These are phyloP conservation scores for Fragum fragum DNA, from an alignment of 2,888 invertebrate genomes.

Conservation along the genomic window DNA sequence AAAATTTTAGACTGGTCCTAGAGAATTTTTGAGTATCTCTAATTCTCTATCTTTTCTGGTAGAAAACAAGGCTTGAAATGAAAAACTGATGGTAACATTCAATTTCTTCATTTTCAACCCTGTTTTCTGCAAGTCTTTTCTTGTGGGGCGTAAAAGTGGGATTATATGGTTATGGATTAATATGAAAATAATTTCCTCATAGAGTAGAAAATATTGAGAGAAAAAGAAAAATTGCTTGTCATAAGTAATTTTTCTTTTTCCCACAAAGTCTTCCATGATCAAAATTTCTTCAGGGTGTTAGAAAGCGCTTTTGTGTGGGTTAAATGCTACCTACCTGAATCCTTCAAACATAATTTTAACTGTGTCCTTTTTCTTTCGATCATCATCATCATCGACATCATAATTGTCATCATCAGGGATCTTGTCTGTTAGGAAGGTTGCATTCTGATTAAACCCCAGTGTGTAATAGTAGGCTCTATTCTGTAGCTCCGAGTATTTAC, in stretches of 20 bases:
- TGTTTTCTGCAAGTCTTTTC: too few relatives aligned
- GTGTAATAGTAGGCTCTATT: conserved; percentile 71
- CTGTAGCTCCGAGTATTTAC: conserved; percentile 70
- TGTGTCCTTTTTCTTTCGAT: not conserved
- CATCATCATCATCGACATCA: conserved; percentile 13
- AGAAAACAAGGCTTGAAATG: too few relatives aligned
- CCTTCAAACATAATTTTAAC: conserved; percentile 21
- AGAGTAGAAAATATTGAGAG: not conserved
- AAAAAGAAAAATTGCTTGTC: not conserved
- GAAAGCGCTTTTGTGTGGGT: too few relatives aligned
- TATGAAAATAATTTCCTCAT: too few relatives aligned
- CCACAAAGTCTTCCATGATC: conserved; percentile 7
- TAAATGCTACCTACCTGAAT: not conserved
- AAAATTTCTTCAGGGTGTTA: too few relatives aligned
- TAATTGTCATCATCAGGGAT: conserved; percentile 28
- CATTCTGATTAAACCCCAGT: conserved; percentile 72
- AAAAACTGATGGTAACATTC: too few relatives aligned
- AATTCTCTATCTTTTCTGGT: too few relatives aligned
- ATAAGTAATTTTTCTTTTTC: not conserved
- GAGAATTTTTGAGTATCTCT: too few relatives aligned
- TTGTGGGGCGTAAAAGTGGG: too few relatives aligned
- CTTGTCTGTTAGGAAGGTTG: conserved; percentile 53
- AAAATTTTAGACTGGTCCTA: too few relatives aligned
- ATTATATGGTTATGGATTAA: too few relatives aligned
- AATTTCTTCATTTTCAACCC: too few relatives aligned